Evolutionary conservation across 2,797 vertebrate genomes (phyloP).

Genomic region (Emys orbicularis): DNA sequence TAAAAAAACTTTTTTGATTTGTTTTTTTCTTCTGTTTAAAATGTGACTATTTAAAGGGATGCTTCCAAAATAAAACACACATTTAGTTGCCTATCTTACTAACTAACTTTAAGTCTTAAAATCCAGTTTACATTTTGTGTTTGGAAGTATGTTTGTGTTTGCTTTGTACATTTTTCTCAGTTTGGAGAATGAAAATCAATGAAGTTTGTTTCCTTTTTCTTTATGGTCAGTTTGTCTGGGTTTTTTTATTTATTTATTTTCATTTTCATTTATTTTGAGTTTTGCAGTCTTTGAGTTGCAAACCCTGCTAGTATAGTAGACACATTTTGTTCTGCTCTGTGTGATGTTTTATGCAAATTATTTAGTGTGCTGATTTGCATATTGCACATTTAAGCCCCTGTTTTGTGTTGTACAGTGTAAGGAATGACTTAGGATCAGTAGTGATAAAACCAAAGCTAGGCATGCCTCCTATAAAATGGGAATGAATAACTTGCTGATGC

Average conservation of each 20-base stretch:
- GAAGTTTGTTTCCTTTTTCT: background rate
- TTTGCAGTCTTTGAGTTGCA: too few relatives aligned
- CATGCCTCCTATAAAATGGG: too few relatives aligned
- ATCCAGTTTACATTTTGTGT: background rate
- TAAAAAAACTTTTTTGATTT: background rate
- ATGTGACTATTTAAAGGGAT: too few relatives aligned
- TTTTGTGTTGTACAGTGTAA: too few relatives aligned
- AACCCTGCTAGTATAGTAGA: fast-evolving
- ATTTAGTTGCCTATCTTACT: too few relatives aligned
- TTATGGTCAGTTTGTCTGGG: background rate
- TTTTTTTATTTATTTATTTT: background rate
- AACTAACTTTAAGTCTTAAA: background rate
- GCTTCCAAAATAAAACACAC: too few relatives aligned
- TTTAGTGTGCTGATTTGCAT: fast-evolving
- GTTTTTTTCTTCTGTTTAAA: background rate
- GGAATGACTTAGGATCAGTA: too few relatives aligned
- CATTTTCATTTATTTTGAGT: background rate
- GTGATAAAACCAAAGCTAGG: too few relatives aligned
- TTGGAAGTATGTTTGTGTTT: background rate
- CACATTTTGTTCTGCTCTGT: background rate
- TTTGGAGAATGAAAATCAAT: background rate
- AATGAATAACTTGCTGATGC: too few relatives aligned
- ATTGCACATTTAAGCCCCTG: too few relatives aligned
- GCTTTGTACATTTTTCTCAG: background rate
- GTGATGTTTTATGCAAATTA: background rate